Base-by-base conservation (phyloP, 2,113 vertebrate genomes). In the Strix aluco region DNA sequence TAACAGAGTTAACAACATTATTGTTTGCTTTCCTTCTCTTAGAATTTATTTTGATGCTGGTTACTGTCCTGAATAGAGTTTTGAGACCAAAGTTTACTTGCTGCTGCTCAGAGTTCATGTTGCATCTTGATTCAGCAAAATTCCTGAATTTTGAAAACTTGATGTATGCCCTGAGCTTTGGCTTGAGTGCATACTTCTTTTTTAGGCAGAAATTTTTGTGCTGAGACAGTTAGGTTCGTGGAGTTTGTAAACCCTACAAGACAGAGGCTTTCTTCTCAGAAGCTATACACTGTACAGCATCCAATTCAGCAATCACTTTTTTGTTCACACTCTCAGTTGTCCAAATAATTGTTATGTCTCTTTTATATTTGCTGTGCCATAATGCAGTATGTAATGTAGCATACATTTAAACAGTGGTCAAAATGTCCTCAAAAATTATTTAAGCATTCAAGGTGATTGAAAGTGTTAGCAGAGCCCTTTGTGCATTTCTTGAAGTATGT, bases 381-480 rank as follows among this genome's bases (percentile, higher is more conserved):
- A 73, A 95, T 49, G 58, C 61, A 27, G 8, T 49, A 47, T 75
- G 72, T 69, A 92, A 44, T 67, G 67, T 94, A 23, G 14, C 18
- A 6, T 46, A 61, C 74, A 85, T 86, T 94, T 62, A 59, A 63
- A 46, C 20, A 25, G 29, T 2, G 15, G 49, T 87, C 57, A 85
- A 81, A 92, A 75, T 38, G 19, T 21, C 30, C 27, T 92, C 15
- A 89, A 51, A 90, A 91, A 44, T 86, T 78, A 58, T 95, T 67
- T 69, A 70, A 92, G 47, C 19, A 66, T 88, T 95, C 17, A 51
- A 83, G 77, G 78, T 92, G 52, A 73, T 91, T 96, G 79, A 73
- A 95, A 46, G 40, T 75, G 23, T 36, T 93, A 86, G 47, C 59
- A 90, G 54, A 79, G 7, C 40, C 40, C 72, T 62, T 85, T 82